Evolutionary conservation across 2,113 vertebrate species (phyloP).

Genomic region (Donacobius atricapilla): DNA sequence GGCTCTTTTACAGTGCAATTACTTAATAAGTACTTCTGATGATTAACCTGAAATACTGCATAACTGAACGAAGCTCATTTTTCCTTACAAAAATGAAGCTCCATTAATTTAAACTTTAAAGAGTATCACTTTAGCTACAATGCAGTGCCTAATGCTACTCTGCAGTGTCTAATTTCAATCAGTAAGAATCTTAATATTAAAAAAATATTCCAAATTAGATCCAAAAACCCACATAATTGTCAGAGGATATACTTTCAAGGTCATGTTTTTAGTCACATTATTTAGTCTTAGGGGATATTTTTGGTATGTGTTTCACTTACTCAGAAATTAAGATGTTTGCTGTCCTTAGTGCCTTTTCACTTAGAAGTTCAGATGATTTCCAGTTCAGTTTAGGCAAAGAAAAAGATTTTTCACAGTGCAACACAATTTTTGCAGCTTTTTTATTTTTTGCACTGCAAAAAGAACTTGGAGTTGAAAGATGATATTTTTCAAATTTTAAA

Average conservation of each 20-base stretch:
- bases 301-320: not conserved
- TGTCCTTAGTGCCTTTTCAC: not conserved
- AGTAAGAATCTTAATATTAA: not conserved
- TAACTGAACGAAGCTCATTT: not conserved
- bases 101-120: not conserved
- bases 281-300: not conserved
- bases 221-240: not conserved
- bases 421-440: not conserved
- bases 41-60: constrained; percentile 2
- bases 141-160: not conserved
- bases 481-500: not conserved
- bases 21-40: constrained; percentile 48
- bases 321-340: not conserved
- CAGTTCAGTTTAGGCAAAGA: not conserved
- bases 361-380: not conserved
- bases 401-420: not conserved
- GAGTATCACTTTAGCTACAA: not conserved
- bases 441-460: not conserved
- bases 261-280: not conserved
- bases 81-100: not conserved
- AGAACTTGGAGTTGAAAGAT: not conserved
- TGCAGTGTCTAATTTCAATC: not conserved
- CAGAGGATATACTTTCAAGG: not conserved
- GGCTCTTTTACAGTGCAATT: constrained; percentile 31
- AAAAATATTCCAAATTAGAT: not conserved